Percentiles rank a stretch among this genome's conserved stretches.
Evolutionary conservation across 2,113 vertebrate genomes (phyloP).

Genomic region (Antennarius striatus): DNA sequence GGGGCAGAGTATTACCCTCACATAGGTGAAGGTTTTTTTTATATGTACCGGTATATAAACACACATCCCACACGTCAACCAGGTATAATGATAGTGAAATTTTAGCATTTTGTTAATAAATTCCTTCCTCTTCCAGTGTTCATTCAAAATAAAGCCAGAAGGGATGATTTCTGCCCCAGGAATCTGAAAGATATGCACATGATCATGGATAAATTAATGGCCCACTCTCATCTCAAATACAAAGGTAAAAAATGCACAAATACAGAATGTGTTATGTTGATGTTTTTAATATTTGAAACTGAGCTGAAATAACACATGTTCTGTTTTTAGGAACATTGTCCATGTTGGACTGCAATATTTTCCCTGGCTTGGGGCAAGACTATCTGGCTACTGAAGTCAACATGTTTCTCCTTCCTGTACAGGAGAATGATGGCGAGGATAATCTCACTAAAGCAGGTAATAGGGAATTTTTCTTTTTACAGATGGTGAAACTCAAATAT

Average conservation of each 20-base stretch:
- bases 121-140: conserved; percentile 79
- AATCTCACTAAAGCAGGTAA: conserved; percentile 81
- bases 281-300: background rate
- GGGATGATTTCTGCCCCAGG: conserved; percentile 89
- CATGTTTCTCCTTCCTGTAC: conserved; percentile 87
- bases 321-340: conserved; percentile 83
- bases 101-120: background rate
- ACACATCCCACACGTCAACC: background rate
- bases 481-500: background rate
- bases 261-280: background rate
- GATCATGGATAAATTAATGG: conserved; percentile 88
- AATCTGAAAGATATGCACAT: conserved; percentile 89
- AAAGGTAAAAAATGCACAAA: conserved; percentile 76
- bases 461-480: background rate
- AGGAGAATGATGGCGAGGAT: conserved; percentile 86
- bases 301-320: background rate
- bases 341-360: conserved; percentile 90
- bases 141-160: conserved; percentile 87
- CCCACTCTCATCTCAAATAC: conserved; percentile 90
- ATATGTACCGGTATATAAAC: rapidly evolving
- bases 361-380: conserved; percentile 85
- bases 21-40: conserved; percentile 53
- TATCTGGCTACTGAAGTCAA: conserved; percentile 88
- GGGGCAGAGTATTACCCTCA: conserved; percentile 88
- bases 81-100: background rate